Evolutionary conservation across 2,113 vertebrate species (phyloP).

Genomic region (Cebus imitator): DNA sequence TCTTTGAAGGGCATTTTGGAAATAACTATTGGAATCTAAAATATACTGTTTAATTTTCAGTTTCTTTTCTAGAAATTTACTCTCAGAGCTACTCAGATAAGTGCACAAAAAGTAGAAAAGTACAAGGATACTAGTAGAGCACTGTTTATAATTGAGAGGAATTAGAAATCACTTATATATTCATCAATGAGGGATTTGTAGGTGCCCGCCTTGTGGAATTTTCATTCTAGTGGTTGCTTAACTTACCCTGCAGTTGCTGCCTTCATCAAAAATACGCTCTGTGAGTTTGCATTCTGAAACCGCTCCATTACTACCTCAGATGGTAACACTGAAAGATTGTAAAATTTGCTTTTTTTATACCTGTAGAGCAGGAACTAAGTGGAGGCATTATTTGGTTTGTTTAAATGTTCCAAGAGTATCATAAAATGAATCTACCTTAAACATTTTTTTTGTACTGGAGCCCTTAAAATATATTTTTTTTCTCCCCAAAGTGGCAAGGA

Average conservation of each 20-base stretch:
- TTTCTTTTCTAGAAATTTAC: not conserved
- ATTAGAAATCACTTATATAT: not conserved
- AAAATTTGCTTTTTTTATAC: not conserved
- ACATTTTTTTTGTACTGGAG: not conserved
- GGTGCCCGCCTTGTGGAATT: not conserved
- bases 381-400: not conserved
- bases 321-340: not conserved
- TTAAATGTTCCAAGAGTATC: not conserved
- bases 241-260: not conserved
- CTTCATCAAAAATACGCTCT: not conserved
- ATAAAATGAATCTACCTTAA: not conserved
- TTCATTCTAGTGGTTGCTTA: not conserved
- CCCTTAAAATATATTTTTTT: not conserved
- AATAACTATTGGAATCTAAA: not conserved
- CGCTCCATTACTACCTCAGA: not conserved
- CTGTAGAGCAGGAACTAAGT: not conserved
- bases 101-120: not conserved
- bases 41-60: not conserved
- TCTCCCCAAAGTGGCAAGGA: not conserved
- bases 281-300: not conserved
- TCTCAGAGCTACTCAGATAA: not conserved
- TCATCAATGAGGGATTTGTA: not conserved
- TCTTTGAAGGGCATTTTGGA: not conserved
- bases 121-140: not conserved
- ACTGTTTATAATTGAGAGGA: not conserved